phyloP scores from a whole-genome alignment of 1,140 invertebrate species.

The Polypedilum pembai region DNA sequence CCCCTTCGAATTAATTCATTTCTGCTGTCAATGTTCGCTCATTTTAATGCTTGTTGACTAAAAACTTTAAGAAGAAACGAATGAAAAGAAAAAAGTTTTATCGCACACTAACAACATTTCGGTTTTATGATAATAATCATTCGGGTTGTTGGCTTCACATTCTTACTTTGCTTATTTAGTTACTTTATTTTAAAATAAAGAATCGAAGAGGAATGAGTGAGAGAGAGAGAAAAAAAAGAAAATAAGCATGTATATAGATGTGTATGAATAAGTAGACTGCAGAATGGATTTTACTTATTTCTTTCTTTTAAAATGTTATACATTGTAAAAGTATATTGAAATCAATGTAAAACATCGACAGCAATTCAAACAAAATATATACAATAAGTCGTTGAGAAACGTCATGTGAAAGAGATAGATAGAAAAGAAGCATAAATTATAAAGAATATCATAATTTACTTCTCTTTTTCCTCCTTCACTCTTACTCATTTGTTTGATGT shows the following conservation, averaged over 20 bases:
- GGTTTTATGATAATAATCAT: constrained; percentile 1
- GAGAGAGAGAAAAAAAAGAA: neutral
- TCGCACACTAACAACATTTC: neutral
- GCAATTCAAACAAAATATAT: neutral
- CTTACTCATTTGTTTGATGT: neutral
- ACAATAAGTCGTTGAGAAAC: neutral
- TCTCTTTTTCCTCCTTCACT: neutral
- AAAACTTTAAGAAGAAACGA: too few species aligned
- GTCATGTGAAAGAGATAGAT: neutral
- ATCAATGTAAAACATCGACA: constrained; percentile 18
- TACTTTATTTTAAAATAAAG: neutral
- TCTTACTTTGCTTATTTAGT: neutral
- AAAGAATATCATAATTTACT: neutral
- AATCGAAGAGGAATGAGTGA: too few species aligned
- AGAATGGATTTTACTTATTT: neutral
- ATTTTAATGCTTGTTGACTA: too few species aligned
- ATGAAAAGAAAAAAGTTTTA: too few species aligned
- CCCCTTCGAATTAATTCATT: neutral
- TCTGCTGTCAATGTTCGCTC: too few species aligned
- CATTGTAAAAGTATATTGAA: neutral
- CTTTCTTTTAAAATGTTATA: neutral
- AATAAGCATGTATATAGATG: too few species aligned
- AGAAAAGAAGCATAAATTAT: neutral
- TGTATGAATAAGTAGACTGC: neutral
- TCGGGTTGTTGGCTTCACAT: constrained; percentile 15